Evolutionary conservation across 2,113 vertebrate species (phyloP), one percentile per base, ranked within the genome.

Genomic region (Pygoscelis antarcticus): DNA sequence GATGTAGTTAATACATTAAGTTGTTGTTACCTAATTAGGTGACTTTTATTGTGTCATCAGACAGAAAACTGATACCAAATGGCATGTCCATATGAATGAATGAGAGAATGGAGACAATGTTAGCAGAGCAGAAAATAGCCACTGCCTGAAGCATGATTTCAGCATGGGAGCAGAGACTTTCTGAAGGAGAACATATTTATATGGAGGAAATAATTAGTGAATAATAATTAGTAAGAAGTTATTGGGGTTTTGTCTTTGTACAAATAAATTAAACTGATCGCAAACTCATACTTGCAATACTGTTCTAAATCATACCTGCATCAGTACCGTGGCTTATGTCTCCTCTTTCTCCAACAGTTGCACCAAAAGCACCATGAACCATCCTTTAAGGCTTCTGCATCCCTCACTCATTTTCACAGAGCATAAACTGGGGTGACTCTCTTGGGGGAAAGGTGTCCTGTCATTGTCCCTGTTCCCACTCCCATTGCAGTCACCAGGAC

Each of bases 41-140:
- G 92, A 89, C 87, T 96, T 97, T 97, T 97, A 97, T 86, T 91
- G 79, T 87, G 91, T 90, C 74, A 80, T 96, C 94, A 95, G 72
- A 97, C 4, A 5, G 89, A 96, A 97, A 96, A 83, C 57, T 93
- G 83, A 95, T 91, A 92, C 61, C 65, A 88, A 96, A 92, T 79
- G 69, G 26, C 69, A 72, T 92, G 61, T 52, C 42, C 29, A 87
- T 93, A 14, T 44, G 38, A 93, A 66, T 19, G 52, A 88, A 89
- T 72, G 71, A 79, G 68, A 71, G 83, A 79, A 62, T 6, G 60
- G 74, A 88, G 72, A 58, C 32, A 52, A 55, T 1, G 4, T 57
- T 76, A 94, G 80, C 76, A 49, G 78, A 95, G 57, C 7, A 18
- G 90, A 93, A 95, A 64, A 61, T 3, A 65, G 78, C 10, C 29